These are phyloP conservation scores for Pseudopipra pipra DNA, from an alignment of 2,113 vertebrate species.

Conservation along the genomic window DNA sequence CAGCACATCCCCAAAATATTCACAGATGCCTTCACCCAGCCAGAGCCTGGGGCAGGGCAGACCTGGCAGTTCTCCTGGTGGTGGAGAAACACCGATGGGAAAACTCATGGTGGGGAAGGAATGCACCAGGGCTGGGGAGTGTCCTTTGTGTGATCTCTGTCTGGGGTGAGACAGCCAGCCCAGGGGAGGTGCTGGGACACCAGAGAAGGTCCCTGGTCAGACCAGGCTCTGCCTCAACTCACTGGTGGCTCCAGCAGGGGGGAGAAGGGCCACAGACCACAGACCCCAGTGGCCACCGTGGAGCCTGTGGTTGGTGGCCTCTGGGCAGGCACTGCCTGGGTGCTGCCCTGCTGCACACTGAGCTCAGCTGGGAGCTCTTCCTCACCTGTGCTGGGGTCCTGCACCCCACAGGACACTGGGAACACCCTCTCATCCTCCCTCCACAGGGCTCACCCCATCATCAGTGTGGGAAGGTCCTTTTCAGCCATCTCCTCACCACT, in stretches of 20 bases:
- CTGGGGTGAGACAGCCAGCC: background rate
- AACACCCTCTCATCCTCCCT: background rate
- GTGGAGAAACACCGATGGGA: background rate
- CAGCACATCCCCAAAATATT: background rate
- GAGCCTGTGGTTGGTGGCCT: background rate
- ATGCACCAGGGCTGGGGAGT: background rate
- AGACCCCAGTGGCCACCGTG: background rate
- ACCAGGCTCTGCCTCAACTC: background rate
- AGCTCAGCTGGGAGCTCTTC: background rate
- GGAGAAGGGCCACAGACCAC: background rate
- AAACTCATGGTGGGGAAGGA: background rate
- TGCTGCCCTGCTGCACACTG: background rate
- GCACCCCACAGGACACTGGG: background rate
- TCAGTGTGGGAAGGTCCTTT: background rate
- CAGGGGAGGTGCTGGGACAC: background rate
- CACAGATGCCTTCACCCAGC: background rate
- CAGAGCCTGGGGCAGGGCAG: accelerated
- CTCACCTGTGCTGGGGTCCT: background rate
- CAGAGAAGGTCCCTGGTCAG: background rate
- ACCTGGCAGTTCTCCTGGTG: background rate
- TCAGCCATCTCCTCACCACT: background rate
- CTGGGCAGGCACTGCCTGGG: background rate
- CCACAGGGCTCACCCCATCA: background rate
- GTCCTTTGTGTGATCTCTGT: background rate
- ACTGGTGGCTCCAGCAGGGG: background rate